phyloP scores from a whole-genome alignment of 2,113 vertebrate genomes.

The Tenrec ecaudatus region DNA sequence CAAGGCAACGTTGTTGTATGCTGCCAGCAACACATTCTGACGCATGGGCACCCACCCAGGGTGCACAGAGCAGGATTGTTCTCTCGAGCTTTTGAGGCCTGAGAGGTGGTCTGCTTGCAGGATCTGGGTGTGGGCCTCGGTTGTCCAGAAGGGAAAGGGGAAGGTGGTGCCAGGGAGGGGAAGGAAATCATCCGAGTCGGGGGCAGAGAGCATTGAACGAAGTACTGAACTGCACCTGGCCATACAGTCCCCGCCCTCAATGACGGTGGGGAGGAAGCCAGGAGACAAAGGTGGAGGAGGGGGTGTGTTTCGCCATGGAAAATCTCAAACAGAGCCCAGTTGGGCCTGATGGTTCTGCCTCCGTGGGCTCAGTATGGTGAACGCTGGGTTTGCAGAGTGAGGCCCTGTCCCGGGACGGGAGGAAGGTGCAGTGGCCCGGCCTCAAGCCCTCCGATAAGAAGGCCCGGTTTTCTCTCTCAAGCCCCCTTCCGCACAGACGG shows the following conservation, averaged over 20 bases:
- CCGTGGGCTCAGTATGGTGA: not conserved
- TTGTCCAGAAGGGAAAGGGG: not conserved
- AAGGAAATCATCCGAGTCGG: not conserved
- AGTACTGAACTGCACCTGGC: not conserved
- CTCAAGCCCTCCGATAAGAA: too few relatives aligned
- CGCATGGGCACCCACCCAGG: too few relatives aligned
- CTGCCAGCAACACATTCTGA: too few relatives aligned
- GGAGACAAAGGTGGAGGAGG: not conserved
- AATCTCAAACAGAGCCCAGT: not conserved
- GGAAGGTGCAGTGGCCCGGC: too few relatives aligned
- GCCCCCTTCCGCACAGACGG: not conserved
- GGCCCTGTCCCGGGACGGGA: too few relatives aligned
- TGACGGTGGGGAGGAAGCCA: not conserved
- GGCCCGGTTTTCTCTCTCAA: not conserved
- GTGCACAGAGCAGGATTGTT: too few relatives aligned
- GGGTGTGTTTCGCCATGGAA: not conserved
- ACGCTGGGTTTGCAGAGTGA: not conserved
- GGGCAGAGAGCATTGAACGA: not conserved
- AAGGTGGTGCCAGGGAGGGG: not conserved
- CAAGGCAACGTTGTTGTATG: too few relatives aligned
- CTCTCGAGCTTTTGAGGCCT: too few relatives aligned
- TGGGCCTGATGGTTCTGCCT: too few relatives aligned
- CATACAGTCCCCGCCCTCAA: too few relatives aligned
- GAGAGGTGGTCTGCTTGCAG: too few relatives aligned
- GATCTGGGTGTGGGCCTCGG: too few relatives aligned